phyloP scores from a whole-genome alignment of 2,113 vertebrate species.

The Beaufortia kweichowensis region DNA sequence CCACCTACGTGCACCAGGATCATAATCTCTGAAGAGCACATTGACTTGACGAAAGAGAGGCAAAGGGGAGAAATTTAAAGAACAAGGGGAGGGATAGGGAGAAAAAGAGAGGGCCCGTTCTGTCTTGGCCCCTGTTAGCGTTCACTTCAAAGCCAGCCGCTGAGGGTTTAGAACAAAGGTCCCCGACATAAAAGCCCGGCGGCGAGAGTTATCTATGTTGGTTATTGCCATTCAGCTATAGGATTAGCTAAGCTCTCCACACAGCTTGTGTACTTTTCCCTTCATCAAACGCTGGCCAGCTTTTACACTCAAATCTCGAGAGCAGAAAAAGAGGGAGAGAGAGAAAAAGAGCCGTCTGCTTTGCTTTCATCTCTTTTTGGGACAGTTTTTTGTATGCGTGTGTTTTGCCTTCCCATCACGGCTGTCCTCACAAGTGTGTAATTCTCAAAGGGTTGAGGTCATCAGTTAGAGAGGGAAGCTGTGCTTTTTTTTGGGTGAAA shows the following conservation, averaged over 20 bases:
- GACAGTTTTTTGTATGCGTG: conserved; percentile 46
- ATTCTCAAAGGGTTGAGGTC: conserved; percentile 57
- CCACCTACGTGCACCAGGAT: conserved; percentile 79
- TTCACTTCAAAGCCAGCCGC: conserved; percentile 84
- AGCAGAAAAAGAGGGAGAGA: conserved; percentile 55
- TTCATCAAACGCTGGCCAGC: conserved; percentile 65
- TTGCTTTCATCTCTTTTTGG: conserved; percentile 53
- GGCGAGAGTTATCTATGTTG: conserved; percentile 76
- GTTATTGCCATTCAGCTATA: conserved; percentile 71
- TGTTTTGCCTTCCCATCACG: conserved; percentile 50
- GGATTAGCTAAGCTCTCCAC: conserved; percentile 66
- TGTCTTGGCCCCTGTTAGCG: conserved; percentile 69
- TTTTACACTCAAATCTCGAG: conserved; percentile 57
- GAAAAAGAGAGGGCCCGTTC: conserved; percentile 53
- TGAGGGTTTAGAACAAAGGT: conserved; percentile 80
- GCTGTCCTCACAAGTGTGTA: conserved; percentile 58
- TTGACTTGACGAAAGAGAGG: conserved; percentile 78
- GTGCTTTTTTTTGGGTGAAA: conserved; percentile 22
- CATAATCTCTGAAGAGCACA: conserved; percentile 82
- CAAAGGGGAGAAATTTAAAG: conserved; percentile 36
- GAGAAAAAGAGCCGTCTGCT: conserved; percentile 37
- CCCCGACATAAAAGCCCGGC: conserved; percentile 77
- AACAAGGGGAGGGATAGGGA: conserved; percentile 37
- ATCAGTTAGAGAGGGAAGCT: conserved; percentile 48
- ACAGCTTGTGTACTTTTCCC: conserved; percentile 67